Evolutionary conservation across 2,888 invertebrate genomes (phyloP).

Genomic region (Dryobotodes eremita): DNA sequence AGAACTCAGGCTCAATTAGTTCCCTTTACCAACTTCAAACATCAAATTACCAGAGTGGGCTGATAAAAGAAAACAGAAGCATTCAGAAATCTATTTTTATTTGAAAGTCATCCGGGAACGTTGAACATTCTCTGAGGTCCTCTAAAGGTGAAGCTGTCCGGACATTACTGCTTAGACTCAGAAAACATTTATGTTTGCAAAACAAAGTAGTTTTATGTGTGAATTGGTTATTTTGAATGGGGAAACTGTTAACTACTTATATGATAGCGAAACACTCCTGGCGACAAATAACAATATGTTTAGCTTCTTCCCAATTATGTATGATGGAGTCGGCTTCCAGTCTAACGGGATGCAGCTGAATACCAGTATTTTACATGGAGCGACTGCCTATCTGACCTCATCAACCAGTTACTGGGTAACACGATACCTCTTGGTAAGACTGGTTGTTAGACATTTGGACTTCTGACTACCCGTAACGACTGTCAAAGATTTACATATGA

Average conservation of each 20-base stretch:
- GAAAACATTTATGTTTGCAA: conserved; percentile 6
- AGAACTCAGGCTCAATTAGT: conserved; percentile 17
- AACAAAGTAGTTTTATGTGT: neutral
- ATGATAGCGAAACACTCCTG: neutral
- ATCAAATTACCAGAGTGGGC: conserved; percentile 20
- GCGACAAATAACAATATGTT: neutral
- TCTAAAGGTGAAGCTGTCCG: conserved; percentile 35
- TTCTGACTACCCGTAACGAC: neutral
- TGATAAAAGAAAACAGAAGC: conserved; percentile 37
- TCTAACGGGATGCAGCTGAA: neutral
- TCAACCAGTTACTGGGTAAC: neutral
- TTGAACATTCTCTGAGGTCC: conserved; percentile 8
- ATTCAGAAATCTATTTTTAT: conserved; percentile 41
- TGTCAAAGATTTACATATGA: neutral
- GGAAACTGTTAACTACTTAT: neutral
- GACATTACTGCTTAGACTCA: neutral
- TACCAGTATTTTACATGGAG: too few species aligned
- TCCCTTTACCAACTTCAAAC: neutral
- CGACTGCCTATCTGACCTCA: neutral
- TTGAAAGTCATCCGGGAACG: conserved; percentile 21
- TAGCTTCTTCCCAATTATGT: neutral
- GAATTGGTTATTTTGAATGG: neutral
- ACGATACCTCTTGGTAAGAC: neutral
- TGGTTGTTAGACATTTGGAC: neutral
- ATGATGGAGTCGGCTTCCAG: neutral